Percentiles rank a stretch among this genome's conserved stretches.
phyloP scores from a whole-genome alignment of 2,113 vertebrate genomes.

The Pontoporia blainvillei region DNA sequence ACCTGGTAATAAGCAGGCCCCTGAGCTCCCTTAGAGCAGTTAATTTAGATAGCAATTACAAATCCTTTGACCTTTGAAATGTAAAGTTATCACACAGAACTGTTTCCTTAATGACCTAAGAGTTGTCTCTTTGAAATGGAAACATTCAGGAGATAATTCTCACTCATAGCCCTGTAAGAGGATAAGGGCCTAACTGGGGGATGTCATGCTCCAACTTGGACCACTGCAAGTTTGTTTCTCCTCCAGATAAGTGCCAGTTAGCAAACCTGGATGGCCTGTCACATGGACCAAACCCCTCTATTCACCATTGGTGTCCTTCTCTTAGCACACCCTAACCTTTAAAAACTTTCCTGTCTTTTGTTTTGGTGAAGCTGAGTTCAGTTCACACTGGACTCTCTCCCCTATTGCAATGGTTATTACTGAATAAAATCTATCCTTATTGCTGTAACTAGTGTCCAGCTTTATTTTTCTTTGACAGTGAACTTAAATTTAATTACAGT shows the following conservation, averaged over 20 bases:
- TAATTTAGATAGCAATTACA: not conserved
- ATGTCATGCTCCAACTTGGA: not conserved
- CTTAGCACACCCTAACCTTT: rapidly evolving
- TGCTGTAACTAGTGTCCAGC: not conserved
- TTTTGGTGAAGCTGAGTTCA: not conserved
- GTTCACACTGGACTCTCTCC: not conserved
- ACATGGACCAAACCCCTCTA: rapidly evolving
- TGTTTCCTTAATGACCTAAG: not conserved
- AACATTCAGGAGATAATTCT: not conserved
- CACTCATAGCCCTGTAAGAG: not conserved
- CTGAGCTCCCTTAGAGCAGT: not conserved
- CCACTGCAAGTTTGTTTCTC: not conserved
- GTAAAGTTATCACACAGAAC: not conserved
- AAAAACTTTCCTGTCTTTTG: rapidly evolving
- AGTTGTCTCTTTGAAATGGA: not conserved
- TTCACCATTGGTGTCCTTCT: not conserved
- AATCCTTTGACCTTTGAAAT: not conserved
- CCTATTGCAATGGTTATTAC: not conserved
- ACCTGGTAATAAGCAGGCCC: not conserved
- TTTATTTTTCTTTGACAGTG: not conserved
- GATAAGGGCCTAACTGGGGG: not conserved
- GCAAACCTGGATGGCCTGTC: not conserved
- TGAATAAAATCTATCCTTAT: not conserved
- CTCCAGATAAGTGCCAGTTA: not conserved
- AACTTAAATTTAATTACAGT: not conserved